Conservation (phyloP, 2,888 invertebrate genomes). For the Auanema sp. region DNA sequence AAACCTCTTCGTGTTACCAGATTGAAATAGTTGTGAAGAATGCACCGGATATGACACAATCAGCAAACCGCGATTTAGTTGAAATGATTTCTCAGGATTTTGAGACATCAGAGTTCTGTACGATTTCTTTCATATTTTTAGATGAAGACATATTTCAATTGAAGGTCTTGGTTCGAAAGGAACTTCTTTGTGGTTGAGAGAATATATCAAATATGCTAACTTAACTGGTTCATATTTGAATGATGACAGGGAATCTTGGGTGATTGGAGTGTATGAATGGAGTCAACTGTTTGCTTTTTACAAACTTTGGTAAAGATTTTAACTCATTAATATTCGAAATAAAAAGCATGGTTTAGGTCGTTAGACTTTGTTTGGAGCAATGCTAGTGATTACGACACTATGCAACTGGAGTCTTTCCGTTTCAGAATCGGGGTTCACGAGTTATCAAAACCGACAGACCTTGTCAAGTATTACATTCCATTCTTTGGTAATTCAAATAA, state of each 20-base stretch:
- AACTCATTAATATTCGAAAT: background rate
- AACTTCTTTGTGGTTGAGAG: conserved; percentile 59
- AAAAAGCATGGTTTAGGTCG: conserved; percentile 30
- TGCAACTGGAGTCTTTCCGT: conserved; percentile 50
- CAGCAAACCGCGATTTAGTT: conserved; percentile 49
- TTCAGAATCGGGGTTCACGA: conserved; percentile 62
- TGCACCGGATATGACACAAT: conserved; percentile 53
- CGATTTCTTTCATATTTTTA: background rate
- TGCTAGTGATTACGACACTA: conserved; percentile 27
- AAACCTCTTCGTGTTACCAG: conserved; percentile 18
- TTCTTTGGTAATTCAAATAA: background rate
- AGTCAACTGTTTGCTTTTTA: conserved; percentile 61
- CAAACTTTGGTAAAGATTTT: conserved; percentile 51
- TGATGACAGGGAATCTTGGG: conserved; percentile 60
- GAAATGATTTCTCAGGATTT: conserved; percentile 54
- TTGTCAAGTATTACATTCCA: conserved; percentile 47
- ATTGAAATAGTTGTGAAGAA: conserved; percentile 60
- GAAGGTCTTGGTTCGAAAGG: conserved; percentile 57
- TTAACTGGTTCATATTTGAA: conserved; percentile 53
- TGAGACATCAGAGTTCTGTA: conserved; percentile 53
- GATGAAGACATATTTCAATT: too few species aligned
- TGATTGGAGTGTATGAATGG: conserved; percentile 62
- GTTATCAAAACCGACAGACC: conserved; percentile 56
- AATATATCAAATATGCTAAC: conserved; percentile 61
- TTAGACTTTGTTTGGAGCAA: conserved; percentile 62